Conservation (phyloP, 2,888 invertebrate genomes). For the Andrena praecox region DNA sequence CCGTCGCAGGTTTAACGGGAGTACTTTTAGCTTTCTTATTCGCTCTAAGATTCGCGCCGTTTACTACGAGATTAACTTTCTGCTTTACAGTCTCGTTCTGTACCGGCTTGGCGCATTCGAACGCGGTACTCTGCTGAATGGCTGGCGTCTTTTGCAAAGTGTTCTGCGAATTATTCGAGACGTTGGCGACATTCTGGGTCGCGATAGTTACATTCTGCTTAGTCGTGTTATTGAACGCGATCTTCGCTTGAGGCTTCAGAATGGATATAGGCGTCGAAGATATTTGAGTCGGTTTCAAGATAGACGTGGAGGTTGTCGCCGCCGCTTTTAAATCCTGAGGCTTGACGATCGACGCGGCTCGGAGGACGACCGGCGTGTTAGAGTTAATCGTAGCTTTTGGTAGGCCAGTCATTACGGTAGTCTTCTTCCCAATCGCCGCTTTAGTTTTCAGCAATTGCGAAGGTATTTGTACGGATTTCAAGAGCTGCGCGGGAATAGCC, state of each 20-base stretch:
- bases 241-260: constrained; percentile 78
- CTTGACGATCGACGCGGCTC: constrained; percentile 74
- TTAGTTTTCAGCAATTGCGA: constrained; percentile 75
- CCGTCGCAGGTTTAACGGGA: constrained; percentile 43
- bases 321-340: constrained; percentile 72
- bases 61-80: constrained; percentile 55
- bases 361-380: constrained; percentile 74
- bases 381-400: constrained; percentile 46
- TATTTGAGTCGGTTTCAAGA: constrained; percentile 71
- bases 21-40: constrained; percentile 60
- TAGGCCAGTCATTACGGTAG: constrained; percentile 29
- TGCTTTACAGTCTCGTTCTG: constrained; percentile 64
- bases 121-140: constrained; percentile 42
- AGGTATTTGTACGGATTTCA: constrained; percentile 78
- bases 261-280: constrained; percentile 78
- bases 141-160: constrained; percentile 53
- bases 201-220: constrained; percentile 66
- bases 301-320: constrained; percentile 62
- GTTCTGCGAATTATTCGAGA: constrained; percentile 55
- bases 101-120: constrained; percentile 56
- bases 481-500: constrained; percentile 59
- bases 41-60: constrained; percentile 56
- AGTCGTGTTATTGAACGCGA: constrained; percentile 59
- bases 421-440: constrained; percentile 44
- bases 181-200: constrained; percentile 57